Evolutionary conservation across 2,888 invertebrate species (phyloP), one percentile per base, ranked within the genome.

Genomic region (Cephus rjabovi): DNA sequence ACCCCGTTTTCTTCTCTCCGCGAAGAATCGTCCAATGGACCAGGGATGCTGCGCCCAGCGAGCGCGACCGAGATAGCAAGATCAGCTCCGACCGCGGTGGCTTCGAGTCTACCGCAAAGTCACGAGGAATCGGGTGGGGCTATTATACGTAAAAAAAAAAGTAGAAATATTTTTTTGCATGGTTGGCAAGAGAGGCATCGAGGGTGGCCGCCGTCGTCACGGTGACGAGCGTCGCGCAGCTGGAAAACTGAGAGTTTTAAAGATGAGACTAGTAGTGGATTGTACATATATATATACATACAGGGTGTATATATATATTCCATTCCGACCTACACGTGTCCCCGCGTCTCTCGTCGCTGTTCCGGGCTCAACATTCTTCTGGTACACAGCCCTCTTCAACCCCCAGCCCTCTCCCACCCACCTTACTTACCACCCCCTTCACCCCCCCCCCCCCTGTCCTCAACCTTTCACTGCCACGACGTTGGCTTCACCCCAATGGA

Each of bases 151-250:
- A 73, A 33, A 30, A 73, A 33, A 33, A 30, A 71, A 34, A 9
- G 56, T 56, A 56, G 71, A 31, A 33, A 71, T 33, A 33, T 31
- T 71, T 71, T 71, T 71, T 71, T 71, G 71, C 71, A 31, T 31
- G 71, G 71, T 31, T 71, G 71, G 33, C 71, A 71, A 71, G 33
- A 34, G 33, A 34, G 12, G 82, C 89, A 85, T 84, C 86, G 87
- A 88, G 90, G 90, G 90, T 90, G 90, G 90, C 88, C 90, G 85
- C 81, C 86, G 77, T 85, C 86, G 87, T 88, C 83, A 87, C 88
- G 85, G 87, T 91, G 91, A 91, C 90, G 90, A 90, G 88, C 86
- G 81, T 84, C 86, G 90, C 89, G 88, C 91, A 91, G 91, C 91
- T 90, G 91, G 88, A 88, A 89, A 90, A 90, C 86, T 84, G 83